Percentiles rank a stretch among this genome's conserved stretches.
Evolutionary conservation across 2,888 invertebrate species (phyloP).

Genomic region (Leucophenga montana): DNA sequence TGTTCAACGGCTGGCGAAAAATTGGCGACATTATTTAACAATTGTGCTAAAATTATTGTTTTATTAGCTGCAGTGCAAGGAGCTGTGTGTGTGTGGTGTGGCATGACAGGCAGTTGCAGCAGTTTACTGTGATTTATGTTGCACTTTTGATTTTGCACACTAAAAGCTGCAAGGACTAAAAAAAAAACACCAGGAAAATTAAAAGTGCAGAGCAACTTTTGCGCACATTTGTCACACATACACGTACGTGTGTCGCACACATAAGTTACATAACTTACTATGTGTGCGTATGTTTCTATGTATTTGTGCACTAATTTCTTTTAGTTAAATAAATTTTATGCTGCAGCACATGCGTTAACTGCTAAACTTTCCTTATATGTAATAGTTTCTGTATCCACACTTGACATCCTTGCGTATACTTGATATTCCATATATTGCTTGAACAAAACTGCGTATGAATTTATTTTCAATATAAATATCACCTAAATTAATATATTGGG

Average conservation of each 20-base stretch:
- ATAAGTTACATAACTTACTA: neutral
- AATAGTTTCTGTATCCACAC: slow-evolving; percentile 42
- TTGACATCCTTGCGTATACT: slow-evolving; percentile 32
- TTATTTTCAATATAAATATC: too few species aligned
- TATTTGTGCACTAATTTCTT: slow-evolving; percentile 56
- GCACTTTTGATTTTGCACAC: slow-evolving; percentile 38
- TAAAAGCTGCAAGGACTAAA: neutral
- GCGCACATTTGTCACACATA: slow-evolving; percentile 43
- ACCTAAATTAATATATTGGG: too few species aligned
- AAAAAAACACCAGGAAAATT: slow-evolving; percentile 1
- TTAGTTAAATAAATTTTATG: slow-evolving; percentile 57
- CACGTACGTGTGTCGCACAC: neutral
- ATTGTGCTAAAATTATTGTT: slow-evolving; percentile 31
- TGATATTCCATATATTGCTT: neutral
- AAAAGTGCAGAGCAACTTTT: slow-evolving; percentile 33
- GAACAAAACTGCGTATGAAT: neutral
- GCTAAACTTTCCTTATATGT: slow-evolving; percentile 47
- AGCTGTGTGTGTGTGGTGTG: neutral
- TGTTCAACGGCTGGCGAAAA: slow-evolving; percentile 43
- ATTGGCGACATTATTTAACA: slow-evolving; percentile 57
- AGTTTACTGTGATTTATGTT: slow-evolving; percentile 51
- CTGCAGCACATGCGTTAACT: slow-evolving; percentile 55
- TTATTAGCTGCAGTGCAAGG: slow-evolving; percentile 1
- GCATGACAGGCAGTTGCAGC: slow-evolving; percentile 5
- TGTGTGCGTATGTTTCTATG: slow-evolving; percentile 38